Base-by-base conservation (phyloP, 2,888 invertebrate genomes). In the Tricholauxania praeusta region DNA sequence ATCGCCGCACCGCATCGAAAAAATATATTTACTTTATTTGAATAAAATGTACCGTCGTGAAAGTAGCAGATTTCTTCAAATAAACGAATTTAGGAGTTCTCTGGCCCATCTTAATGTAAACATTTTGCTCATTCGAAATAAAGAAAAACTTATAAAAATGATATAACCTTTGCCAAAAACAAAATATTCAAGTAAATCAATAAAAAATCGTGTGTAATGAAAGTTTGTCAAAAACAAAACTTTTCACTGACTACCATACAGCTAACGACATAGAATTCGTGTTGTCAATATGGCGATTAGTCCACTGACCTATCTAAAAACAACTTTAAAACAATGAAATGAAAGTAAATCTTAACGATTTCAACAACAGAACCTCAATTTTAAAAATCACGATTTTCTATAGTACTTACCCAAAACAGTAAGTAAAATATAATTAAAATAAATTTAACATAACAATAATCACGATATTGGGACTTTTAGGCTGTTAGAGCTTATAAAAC, bases 121-220 rank as follows among this genome's bases (percentile, higher is more conserved):
- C 4, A 28, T 28, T 0, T 28, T 28, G 28, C 4, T 39, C 39
- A 39, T 10, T 10, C 10, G 8, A 39, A 39, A 39, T 10, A 3
- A 7, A 8, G 7, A 2, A 10, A 8, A 39, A 4, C 6, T 39
- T 10, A 39, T 39, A 10, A 39, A n/a, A 51, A 14, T 52, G 63
- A 77, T 78, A 78, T 79, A 80, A 81, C 79, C 81, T 80, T 77
- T 73, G 77, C 72, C 78, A 81, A 81, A 71, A 75, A 53, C 15
- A 19, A 60, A 67, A 52, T 55, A 2, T 14, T 53, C 62, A 32
- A 62, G 12, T 7, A 12, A 63, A 48, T 47, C 14, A 49, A 65
- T 28, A 3, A 8, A 48, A 28, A 74, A 59, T 77, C 83, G 82
- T 84, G 83, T 73, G 70, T 74, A 77, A 81, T 79, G 83, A 84